A percentile compares a stretch with the other conserved stretches of the same genome.
These are phyloP conservation scores for Pheosia tremula DNA, from an alignment of 2,888 invertebrate genomes.

Conservation along the genomic window DNA sequence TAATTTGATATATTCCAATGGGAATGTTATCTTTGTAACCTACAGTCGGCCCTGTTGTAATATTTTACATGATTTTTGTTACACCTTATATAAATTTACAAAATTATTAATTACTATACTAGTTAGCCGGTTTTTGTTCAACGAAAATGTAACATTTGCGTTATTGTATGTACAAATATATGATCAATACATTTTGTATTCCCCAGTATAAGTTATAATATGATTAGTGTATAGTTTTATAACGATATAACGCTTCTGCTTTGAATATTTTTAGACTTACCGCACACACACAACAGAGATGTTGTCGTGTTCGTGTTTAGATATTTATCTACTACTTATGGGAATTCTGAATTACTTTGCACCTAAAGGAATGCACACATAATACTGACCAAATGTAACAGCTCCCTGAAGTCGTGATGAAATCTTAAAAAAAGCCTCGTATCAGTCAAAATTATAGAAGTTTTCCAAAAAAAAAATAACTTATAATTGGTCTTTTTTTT, in stretches of 20 bases:
- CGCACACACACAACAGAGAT: background rate
- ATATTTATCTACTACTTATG: background rate
- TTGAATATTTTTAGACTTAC: conserved; percentile 23
- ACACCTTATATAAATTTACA: too few relatives aligned
- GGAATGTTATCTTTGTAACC: too few relatives aligned
- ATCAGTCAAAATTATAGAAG: too few relatives aligned
- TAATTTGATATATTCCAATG: too few relatives aligned
- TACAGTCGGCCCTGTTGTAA: too few relatives aligned
- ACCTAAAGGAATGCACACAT: too few relatives aligned
- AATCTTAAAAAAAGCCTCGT: too few relatives aligned
- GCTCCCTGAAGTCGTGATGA: too few relatives aligned
- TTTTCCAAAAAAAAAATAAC: too few relatives aligned
- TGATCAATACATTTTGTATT: conserved; percentile 41
- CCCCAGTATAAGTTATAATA: conserved; percentile 42
- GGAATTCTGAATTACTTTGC: background rate
- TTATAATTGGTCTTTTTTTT: too few relatives aligned
- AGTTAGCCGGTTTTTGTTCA: conserved; percentile 18
- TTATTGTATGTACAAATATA: conserved; percentile 38
- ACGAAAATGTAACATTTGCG: conserved; percentile 15
- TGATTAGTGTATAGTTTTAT: conserved; percentile 44
- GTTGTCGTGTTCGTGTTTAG: conserved; percentile 13
- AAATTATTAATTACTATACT: conserved; percentile 24
- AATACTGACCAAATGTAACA: too few relatives aligned
- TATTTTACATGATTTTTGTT: too few relatives aligned
- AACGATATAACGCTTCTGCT: conserved; percentile 44